Base-by-base conservation (phyloP, 2,888 invertebrate species). In the Mimachlamys varia region DNA sequence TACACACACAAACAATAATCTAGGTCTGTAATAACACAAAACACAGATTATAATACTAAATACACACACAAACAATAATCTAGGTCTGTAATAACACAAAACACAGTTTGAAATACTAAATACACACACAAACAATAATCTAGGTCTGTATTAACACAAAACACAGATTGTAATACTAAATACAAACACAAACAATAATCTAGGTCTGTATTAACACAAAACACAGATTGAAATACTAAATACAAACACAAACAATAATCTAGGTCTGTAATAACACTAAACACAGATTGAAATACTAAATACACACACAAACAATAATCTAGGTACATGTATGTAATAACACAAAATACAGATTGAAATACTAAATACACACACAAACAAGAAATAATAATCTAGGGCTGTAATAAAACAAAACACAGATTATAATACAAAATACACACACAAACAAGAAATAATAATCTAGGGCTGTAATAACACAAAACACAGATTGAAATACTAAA, bases 151-250 rank as follows among this genome's bases (percentile, higher is more conserved):
- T 27, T 62, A 12, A 53, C 19, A 53, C 53, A 12, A 5, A 44
- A 44, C 44, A 53, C 53, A 95, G 91, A 96, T 44, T 44, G 44
- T 19, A n/a, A n/a, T n/a, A n/a, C n/a, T n/a, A n/a, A n/a, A n/a
- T n/a, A n/a, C n/a, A n/a, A n/a, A n/a, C n/a, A n/a, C n/a, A n/a
- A n/a, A 44, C 44, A 44, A 44, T 44, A 44, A 44, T 44, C 44
- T 7, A 44, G 7, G 44, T 44, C 13, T 62, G 10, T 62, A 62
- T 27, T 62, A 12, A 53, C 19, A 53, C 53, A 12, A 5, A 44
- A 44, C 44, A 53, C 53, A 95, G 91, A 96, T 44, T 44, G 44
- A n/a, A n/a, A n/a, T n/a, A n/a, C n/a, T n/a, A n/a, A n/a, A n/a
- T n/a, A n/a, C n/a, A n/a, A n/a, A n/a, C n/a, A n/a, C n/a, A n/a